Base-by-base conservation (phyloP, 2,888 invertebrate genomes). In the Aporophyla lueneburgensis region DNA sequence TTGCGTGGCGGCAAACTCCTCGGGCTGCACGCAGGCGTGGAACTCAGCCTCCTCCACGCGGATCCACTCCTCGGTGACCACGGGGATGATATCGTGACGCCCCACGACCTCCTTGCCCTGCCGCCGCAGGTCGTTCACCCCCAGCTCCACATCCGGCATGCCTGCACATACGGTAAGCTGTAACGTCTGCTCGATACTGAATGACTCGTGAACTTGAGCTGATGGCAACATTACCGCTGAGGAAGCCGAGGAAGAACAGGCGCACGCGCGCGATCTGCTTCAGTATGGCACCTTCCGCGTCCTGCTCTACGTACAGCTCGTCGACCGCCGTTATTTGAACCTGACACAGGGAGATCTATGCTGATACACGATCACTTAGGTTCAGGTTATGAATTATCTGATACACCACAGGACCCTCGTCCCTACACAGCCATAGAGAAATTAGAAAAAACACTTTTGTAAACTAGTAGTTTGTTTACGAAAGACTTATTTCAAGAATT, bases 81-180 rank as follows among this genome's bases (percentile, higher is more conserved):
- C 99, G 40, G 99, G 99, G 93, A 99, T 99, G 93, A 99, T 99
- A 96, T 99, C 99, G 95, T 99, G 99, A 6, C 99, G 97, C 0
- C 99, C 99, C 2, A 99, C 99, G 71, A 99, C 99, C 97, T 99
- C 99, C 95, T 98, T 98, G n/a, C 99, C 99, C 95, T 99, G 99
- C n/a, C 99, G 97, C 94, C 99, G 97, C 97, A 99, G 97, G 95
- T 99, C 99, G 95, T 99, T 99, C 76, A 99, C 97, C 6, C 99
- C 99, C 88, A 99, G 96, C 96, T 99, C 99, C 85, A 99, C 98
- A 92, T 98, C 98, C 6, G 99, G 99, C 98, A 99, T 99, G 72
- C 99, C 99, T 97, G 90, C 71, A 19, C 62, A 74, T 53, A 59
- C 27, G 5, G 7, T 51, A 43, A 46, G 40, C 12, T 75, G 27